phyloP scores from a whole-genome alignment of 2,113 vertebrate species.

The Lanius ludovicianus region DNA sequence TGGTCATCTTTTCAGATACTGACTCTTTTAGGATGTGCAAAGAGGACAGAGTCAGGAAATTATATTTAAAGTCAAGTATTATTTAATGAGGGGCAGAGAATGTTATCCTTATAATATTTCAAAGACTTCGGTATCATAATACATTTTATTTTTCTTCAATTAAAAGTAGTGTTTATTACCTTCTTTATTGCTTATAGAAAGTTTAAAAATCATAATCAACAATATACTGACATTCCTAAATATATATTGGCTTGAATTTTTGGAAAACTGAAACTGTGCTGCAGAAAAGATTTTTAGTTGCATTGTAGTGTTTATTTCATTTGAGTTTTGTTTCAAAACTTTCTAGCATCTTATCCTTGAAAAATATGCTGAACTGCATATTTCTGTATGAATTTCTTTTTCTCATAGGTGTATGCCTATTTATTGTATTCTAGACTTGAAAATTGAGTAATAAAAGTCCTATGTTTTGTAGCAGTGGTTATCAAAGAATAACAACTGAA shows the following conservation, averaged over 20 bases:
- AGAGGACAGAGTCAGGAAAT: background rate
- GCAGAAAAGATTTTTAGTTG: background rate
- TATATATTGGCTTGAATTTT: background rate
- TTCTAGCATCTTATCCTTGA: background rate
- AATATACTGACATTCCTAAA: background rate
- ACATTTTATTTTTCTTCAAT: background rate
- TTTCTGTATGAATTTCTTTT: background rate
- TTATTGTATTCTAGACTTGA: background rate
- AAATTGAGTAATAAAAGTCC: fast-evolving
- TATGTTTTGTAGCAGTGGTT: background rate
- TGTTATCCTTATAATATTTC: background rate
- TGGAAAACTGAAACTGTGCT: background rate
- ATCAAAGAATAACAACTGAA: background rate
- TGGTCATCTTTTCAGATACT: background rate
- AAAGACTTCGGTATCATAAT: background rate
- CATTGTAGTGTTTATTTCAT: background rate
- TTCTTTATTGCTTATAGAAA: background rate
- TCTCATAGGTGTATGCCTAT: background rate
- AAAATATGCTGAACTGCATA: background rate
- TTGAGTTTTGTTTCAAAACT: background rate
- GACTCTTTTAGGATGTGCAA: background rate
- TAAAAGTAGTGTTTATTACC: background rate
- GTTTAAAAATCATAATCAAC: background rate
- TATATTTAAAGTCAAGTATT: background rate
- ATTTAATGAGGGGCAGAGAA: background rate